Percentiles rank a stretch among this genome's conserved stretches.
phyloP scores from a whole-genome alignment of 2,113 vertebrate species.

The Nycticorax nycticorax region DNA sequence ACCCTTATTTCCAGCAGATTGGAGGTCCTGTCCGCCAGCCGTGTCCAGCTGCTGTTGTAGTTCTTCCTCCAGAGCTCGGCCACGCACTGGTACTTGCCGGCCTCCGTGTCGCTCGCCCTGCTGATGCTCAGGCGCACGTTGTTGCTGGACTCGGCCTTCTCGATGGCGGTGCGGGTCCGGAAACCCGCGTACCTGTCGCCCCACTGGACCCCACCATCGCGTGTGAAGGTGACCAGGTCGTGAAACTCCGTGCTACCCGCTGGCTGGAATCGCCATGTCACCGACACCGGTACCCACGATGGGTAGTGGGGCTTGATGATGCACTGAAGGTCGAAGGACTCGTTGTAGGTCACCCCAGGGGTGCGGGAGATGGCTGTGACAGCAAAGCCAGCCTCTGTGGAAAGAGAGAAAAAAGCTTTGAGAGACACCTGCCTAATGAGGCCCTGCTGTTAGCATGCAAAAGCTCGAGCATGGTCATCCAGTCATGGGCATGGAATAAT shows the following conservation, averaged over 20 bases:
- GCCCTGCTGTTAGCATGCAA: not conserved
- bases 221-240: conserved; percentile 92
- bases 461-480: not conserved
- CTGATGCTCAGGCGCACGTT: conserved; percentile 93
- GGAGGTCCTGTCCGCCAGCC: conserved; percentile 89
- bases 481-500: not conserved
- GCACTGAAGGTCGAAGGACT: conserved; percentile 94
- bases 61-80: conserved; percentile 90
- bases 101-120: conserved; percentile 88
- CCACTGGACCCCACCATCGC: conserved; percentile 92
- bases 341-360: conserved; percentile 87
- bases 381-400: conserved; percentile 87
- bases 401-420: not conserved
- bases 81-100: conserved; percentile 93
- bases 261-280: conserved; percentile 94
- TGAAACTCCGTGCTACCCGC: conserved; percentile 80
- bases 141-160: conserved; percentile 90
- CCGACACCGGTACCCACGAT: conserved; percentile 84
- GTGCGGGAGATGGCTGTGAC: conserved; percentile 95
- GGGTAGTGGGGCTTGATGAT: conserved; percentile 94
- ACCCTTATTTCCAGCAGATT: conserved; percentile 95
- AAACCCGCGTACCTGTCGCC: conserved; percentile 82
- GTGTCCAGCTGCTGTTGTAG: conserved; percentile 88
- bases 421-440: not conserved
- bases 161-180: conserved; percentile 90